Evolutionary conservation across 2,797 vertebrate species (phyloP), one percentile per base, ranked within the genome.

Genomic region (Myotis daubentonii): DNA sequence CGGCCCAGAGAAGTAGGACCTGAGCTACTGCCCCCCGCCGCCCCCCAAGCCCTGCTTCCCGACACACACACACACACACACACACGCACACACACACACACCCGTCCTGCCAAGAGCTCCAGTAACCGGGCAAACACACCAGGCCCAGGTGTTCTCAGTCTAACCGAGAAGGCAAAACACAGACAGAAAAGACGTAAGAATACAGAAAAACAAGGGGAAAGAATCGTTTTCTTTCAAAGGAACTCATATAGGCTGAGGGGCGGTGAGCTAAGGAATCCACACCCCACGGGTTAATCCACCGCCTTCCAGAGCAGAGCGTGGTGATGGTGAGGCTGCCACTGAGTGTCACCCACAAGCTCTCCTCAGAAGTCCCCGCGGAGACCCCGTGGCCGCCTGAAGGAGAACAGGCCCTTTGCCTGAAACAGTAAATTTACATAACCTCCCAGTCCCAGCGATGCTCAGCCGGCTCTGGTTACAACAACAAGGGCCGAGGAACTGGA

Each of bases 401-500:
- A 96, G 89, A 97, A 76, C 72, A 93, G 92, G 92, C 94, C 71
- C 95, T 97, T 96, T 72, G 96, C 97, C 97, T 97, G 97, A 97
- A 98, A 94, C 94, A 96, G 97, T 96, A 92, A 98, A 98, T 98
- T 98, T 98, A 98, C 88, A 97, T 98, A 98, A 98, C 98, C 98
- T 97, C 95, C 25, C 96, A 90, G 95, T 97, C 97, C 62, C 89
- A 97, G 97, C 87, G 94, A 98, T 93, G 96, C 97, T 97, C 95
- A 89, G 96, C 80, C 85, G 57, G 97, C 97, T 98, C 98, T 97
- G 89, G 98, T 98, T 98, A 98, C 97, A 98, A 97, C 97, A 98
- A 98, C 97, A 98, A 97, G 96, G 93, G 96, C 97, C 97, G 96
- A 93, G 97, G 96, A 97, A 98, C 94, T 0, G 2, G 93, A 87